phyloP scores from a whole-genome alignment of 2,888 invertebrate species.

The Lobophora halterata region DNA sequence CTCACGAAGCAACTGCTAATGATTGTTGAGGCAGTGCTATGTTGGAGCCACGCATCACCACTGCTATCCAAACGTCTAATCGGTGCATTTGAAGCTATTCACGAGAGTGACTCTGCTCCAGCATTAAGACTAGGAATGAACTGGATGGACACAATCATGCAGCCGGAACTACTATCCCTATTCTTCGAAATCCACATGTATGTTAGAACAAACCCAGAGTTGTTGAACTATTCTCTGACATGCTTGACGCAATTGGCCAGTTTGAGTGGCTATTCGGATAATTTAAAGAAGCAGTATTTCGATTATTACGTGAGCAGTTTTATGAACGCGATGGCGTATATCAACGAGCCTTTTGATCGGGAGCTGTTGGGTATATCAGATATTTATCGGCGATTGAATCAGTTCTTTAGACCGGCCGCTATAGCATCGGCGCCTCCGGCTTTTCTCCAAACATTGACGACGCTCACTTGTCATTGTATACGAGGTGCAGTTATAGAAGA shows the following conservation, averaged over 20 bases:
- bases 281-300: slow-evolving; percentile 67
- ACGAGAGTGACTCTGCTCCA: slow-evolving; percentile 83
- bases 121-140: slow-evolving; percentile 82
- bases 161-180: slow-evolving; percentile 86
- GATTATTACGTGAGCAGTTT: slow-evolving; percentile 72
- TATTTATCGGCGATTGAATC: slow-evolving; percentile 68
- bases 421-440: slow-evolving; percentile 64
- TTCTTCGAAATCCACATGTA: slow-evolving; percentile 92
- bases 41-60: slow-evolving; percentile 90
- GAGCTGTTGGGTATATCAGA: slow-evolving; percentile 73
- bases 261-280: slow-evolving; percentile 62
- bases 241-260: slow-evolving; percentile 89
- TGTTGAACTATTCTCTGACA: slow-evolving; percentile 88
- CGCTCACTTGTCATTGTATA: slow-evolving; percentile 68
- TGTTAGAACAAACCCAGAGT: slow-evolving; percentile 86
- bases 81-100: slow-evolving; percentile 85
- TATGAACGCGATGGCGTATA: slow-evolving; percentile 66
- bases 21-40: slow-evolving; percentile 88
- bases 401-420: slow-evolving; percentile 68
- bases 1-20: slow-evolving; percentile 86
- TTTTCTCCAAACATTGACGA: slow-evolving; percentile 68
- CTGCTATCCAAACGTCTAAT: slow-evolving; percentile 85
- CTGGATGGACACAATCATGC: slow-evolving; percentile 90
- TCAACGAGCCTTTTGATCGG: slow-evolving; percentile 60
- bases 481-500: slow-evolving; percentile 71